phyloP scores from a whole-genome alignment of 2,797 vertebrate species.

The Lepus townsendii region DNA sequence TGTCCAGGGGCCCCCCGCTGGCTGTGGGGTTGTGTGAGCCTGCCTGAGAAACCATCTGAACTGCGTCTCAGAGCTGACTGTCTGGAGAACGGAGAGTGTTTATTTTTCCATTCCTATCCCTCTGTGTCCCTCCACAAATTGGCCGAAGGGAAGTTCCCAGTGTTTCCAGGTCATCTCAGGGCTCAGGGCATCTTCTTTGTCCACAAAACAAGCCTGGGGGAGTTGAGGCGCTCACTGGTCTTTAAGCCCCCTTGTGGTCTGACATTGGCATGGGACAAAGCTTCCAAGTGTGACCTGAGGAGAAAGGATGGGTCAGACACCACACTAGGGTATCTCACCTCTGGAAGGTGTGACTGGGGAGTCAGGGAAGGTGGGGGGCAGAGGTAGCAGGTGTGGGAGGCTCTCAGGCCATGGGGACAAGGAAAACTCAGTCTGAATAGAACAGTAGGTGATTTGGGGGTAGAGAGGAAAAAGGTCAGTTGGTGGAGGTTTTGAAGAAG shows the following conservation, averaged over 20 bases:
- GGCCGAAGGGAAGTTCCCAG: not conserved
- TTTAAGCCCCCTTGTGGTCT: not conserved
- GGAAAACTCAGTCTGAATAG: not conserved
- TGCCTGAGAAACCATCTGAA: not conserved
- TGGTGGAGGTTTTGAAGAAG: not conserved
- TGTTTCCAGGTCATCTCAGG: not conserved
- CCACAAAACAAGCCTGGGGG: not conserved
- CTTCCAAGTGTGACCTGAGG: not conserved
- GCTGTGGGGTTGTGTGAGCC: not conserved
- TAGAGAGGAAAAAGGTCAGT: not conserved
- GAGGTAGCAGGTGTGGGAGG: not conserved
- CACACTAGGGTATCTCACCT: not conserved
- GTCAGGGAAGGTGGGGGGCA: not conserved
- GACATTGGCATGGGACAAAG: not conserved
- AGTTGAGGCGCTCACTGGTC: too few relatives aligned
- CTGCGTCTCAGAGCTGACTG: not conserved
- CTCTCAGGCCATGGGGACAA: not conserved
- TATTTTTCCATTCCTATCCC: too few relatives aligned
- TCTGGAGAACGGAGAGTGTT: not conserved
- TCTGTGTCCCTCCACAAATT: not conserved
- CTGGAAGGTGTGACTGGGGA: not conserved
- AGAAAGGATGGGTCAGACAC: not conserved
- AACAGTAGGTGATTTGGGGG: not conserved
- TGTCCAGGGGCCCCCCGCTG: fast-evolving
- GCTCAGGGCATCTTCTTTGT: not conserved